phyloP scores from a whole-genome alignment of 2,797 vertebrate species.

The Pygocentrus nattereri region DNA sequence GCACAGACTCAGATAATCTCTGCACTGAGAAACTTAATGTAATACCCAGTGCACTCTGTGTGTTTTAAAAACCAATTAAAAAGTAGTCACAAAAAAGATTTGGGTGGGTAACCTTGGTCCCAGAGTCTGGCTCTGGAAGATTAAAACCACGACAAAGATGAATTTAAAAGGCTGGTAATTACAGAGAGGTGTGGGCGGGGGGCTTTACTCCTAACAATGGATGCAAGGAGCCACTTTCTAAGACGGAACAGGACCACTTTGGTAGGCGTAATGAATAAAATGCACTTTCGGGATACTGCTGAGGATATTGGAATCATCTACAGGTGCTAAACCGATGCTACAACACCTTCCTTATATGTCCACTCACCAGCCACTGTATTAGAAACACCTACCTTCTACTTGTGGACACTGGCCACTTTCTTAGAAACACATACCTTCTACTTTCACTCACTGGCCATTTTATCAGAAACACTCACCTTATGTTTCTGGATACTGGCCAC shows the following conservation, averaged over 20 bases:
- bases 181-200: slow-evolving; percentile 46
- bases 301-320: background rate
- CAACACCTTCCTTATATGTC: background rate
- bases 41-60: slow-evolving; percentile 9
- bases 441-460: background rate
- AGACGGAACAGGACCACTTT: background rate
- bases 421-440: background rate
- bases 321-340: background rate
- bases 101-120: slow-evolving; percentile 18
- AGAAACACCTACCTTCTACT: background rate
- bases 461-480: background rate
- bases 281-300: too few relatives aligned
- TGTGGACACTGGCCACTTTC: background rate
- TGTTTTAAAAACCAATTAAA: slow-evolving; percentile 37
- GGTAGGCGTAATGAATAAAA: background rate
- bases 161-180: slow-evolving; percentile 63
- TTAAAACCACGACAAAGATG: slow-evolving; percentile 54
- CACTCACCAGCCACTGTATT: background rate
- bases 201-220: slow-evolving; percentile 26
- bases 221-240: slow-evolving; percentile 19
- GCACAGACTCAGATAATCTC: slow-evolving; percentile 17
- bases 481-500: background rate
- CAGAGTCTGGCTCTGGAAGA: slow-evolving; percentile 37
- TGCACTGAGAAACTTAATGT: background rate
- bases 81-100: slow-evolving; percentile 26